Conservation (phyloP, 2,113 vertebrate genomes). For the Aix galericulata region DNA sequence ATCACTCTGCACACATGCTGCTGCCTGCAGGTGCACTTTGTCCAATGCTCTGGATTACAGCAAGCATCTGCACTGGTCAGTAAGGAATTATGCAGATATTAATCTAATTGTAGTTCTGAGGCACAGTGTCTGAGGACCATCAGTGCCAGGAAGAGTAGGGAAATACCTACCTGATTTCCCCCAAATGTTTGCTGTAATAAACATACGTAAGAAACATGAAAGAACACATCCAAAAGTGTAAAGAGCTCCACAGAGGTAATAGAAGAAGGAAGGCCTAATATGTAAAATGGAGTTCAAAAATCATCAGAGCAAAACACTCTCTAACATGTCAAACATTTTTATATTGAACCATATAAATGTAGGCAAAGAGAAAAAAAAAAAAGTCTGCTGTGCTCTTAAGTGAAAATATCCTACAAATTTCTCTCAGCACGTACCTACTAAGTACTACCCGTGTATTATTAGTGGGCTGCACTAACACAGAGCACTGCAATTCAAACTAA, state of each 20-base stretch:
- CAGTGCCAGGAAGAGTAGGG: not conserved
- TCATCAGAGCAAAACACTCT: not conserved
- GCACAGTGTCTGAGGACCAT: not conserved
- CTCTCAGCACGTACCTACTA: too few relatives aligned
- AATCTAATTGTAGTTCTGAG: not conserved
- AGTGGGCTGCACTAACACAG: not conserved
- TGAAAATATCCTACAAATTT: not conserved
- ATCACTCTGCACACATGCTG: not conserved
- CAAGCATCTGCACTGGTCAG: not conserved
- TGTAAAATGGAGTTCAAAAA: not conserved
- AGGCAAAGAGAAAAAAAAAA: not conserved
- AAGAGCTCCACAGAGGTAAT: not conserved
- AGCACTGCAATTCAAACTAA: not conserved
- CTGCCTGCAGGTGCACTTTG: not conserved
- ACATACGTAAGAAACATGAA: not conserved
- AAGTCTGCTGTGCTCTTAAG: not conserved
- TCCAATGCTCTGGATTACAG: not conserved
- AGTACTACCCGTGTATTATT: not conserved
- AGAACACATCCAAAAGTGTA: not conserved
- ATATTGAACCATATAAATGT: not conserved
- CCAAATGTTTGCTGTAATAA: not conserved
- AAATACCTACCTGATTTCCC: not conserved
- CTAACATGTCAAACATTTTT: not conserved
- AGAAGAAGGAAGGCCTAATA: not conserved
- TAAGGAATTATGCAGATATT: not conserved